Conservation (phyloP, 64 coral and sea anemone genomes). For the Stichodactyla helianthus region DNA sequence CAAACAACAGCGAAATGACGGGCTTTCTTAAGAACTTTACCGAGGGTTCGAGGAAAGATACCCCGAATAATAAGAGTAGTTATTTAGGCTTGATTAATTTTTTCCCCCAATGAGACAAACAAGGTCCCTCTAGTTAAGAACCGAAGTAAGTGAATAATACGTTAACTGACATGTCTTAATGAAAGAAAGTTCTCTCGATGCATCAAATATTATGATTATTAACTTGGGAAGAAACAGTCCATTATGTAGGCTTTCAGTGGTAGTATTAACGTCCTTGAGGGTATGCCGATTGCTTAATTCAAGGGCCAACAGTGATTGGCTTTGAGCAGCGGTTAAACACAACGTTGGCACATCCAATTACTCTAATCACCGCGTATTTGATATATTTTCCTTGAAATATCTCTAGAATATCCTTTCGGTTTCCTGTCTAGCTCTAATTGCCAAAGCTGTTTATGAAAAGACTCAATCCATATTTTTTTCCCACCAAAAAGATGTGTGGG, state of each 20-base stretch:
- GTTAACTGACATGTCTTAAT: not conserved
- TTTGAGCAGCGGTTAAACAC: not conserved
- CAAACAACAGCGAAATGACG: not conserved
- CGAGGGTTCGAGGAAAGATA: not conserved
- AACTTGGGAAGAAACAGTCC: not conserved
- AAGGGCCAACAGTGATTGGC: not conserved
- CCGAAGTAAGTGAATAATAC: not conserved
- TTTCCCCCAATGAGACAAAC: not conserved
- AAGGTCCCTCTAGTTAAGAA: not conserved
- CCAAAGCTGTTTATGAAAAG: not conserved
- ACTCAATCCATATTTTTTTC: conserved; percentile 7
- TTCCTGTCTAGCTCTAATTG: not conserved
- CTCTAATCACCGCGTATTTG: not conserved
- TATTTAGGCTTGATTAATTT: not conserved
- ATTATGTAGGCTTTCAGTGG: not conserved
- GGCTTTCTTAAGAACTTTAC: not conserved
- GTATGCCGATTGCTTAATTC: not conserved
- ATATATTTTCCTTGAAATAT: conserved; percentile 6
- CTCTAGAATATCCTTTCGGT: not conserved
- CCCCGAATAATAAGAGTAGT: not conserved
- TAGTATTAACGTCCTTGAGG: not conserved
- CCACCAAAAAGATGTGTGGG: not conserved
- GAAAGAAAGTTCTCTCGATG: not conserved
- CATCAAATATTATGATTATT: not conserved
- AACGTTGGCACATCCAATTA: not conserved